Conservation (phyloP, 1,140 invertebrate species). For the Pteromalus puparum region DNA sequence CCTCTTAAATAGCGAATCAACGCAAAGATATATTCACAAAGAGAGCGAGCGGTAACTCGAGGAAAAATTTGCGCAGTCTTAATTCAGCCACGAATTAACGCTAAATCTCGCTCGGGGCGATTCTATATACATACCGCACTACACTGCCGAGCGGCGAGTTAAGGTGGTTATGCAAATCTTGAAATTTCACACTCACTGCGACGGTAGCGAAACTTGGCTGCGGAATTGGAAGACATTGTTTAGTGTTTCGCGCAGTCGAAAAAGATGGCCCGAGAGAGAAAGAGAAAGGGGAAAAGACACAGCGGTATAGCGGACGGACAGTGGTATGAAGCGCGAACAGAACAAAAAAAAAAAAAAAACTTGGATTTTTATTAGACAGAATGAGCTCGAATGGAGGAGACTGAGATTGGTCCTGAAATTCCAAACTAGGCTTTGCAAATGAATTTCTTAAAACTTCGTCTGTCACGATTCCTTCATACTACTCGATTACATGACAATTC, state of each 20-base stretch:
- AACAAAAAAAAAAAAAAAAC: slow-evolving; percentile 35
- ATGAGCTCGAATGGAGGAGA: no score
- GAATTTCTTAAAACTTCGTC: no score
- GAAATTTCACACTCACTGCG: slow-evolving; percentile 37
- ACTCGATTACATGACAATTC: no score
- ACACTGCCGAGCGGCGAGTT: slow-evolving; percentile 1
- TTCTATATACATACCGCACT: neutral
- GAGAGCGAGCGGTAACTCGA: slow-evolving; percentile 10
- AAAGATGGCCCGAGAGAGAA: slow-evolving; percentile 23
- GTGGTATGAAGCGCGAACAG: neutral
- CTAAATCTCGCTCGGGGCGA: slow-evolving; percentile 19
- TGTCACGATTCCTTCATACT: no score
- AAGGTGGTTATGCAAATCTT: slow-evolving; percentile 49
- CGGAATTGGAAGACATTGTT: slow-evolving; percentile 49
- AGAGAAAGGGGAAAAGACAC: neutral
- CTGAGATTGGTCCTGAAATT: no score
- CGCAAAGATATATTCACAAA: slow-evolving; percentile 38
- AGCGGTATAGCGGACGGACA: neutral
- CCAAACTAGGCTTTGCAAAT: no score
- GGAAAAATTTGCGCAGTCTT: slow-evolving; percentile 39
- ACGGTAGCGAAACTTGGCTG: neutral
- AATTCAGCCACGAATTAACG: slow-evolving; percentile 38
- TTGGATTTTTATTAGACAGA: no score
- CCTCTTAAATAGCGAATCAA: slow-evolving; percentile 44
- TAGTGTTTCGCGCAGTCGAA: slow-evolving; percentile 32